Evolutionary conservation across 2,113 vertebrate genomes (phyloP).

Genomic region (Salminus brasiliensis): DNA sequence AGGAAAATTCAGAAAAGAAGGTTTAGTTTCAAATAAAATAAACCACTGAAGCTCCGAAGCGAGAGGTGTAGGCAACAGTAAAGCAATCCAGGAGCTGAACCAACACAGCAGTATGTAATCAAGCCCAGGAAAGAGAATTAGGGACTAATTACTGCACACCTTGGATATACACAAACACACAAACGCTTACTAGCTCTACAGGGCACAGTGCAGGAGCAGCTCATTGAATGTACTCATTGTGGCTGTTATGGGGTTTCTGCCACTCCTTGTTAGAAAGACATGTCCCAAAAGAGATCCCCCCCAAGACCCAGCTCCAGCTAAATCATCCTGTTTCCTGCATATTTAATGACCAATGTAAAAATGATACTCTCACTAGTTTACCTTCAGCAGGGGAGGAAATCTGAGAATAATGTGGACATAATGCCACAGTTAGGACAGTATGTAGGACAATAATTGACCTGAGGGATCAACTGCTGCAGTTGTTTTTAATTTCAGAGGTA

Average conservation of each 20-base stretch:
- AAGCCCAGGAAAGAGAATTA: too few species aligned
- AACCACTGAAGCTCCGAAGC: too few species aligned
- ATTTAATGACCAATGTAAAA: slow-evolving; percentile 2
- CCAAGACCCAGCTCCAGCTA: slow-evolving; percentile 6
- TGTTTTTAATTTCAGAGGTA: too few species aligned
- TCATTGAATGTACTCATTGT: slow-evolving; percentile 72
- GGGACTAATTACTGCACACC: too few species aligned
- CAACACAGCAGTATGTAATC: too few species aligned
- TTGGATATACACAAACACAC: slow-evolving; percentile 2
- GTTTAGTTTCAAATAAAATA: too few species aligned
- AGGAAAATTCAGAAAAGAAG: too few species aligned
- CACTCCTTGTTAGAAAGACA: slow-evolving; percentile 59
- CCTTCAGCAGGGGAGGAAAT: not conserved
- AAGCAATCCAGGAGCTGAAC: too few species aligned
- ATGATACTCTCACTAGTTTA: not conserved
- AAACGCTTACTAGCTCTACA: slow-evolving; percentile 54
- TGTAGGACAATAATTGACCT: too few species aligned
- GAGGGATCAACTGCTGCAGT: too few species aligned
- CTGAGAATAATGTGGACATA: not conserved
- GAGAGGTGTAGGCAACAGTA: too few species aligned
- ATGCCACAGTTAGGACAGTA: too few species aligned
- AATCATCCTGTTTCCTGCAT: slow-evolving; percentile 15
- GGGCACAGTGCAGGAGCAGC: slow-evolving; percentile 62
- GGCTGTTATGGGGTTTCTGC: slow-evolving; percentile 72
- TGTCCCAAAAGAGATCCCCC: slow-evolving; percentile 3